These are phyloP conservation scores for Orthosia gracilis DNA, from an alignment of 2,888 invertebrate species.

Conservation along the genomic window DNA sequence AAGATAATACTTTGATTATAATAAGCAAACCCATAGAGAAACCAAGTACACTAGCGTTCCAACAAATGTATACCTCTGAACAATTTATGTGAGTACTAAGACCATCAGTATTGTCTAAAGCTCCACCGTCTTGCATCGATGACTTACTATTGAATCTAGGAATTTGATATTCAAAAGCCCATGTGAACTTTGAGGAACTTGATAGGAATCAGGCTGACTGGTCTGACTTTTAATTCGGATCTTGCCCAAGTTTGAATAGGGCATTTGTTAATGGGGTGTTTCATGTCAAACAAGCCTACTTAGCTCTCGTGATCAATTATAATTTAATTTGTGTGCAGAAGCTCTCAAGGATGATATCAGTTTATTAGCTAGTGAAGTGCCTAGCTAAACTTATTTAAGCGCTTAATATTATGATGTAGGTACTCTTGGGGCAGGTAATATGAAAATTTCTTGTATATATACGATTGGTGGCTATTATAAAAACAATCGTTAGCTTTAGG, in stretches of 20 bases:
- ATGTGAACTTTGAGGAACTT: conserved; percentile 65
- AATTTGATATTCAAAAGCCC: conserved; percentile 70
- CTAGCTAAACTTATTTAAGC: background rate
- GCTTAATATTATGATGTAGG: conserved; percentile 10
- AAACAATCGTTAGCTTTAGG: background rate
- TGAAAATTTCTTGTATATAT: background rate
- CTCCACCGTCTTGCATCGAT: conserved; percentile 52
- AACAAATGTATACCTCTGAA: conserved; percentile 11
- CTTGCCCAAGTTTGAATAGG: conserved; percentile 28
- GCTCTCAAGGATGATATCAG: conserved; percentile 14
- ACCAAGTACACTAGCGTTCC: conserved; percentile 12
- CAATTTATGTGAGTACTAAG: conserved; percentile 71
- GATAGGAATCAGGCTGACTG: conserved; percentile 52
- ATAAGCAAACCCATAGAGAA: conserved; percentile 41
- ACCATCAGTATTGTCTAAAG: conserved; percentile 74
- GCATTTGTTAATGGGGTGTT: conserved; percentile 34
- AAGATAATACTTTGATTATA: background rate
- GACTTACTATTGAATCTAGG: conserved; percentile 68
- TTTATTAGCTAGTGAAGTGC: conserved; percentile 28
- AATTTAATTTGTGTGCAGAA: conserved; percentile 29
- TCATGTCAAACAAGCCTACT: conserved; percentile 10
- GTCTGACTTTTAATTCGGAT: conserved; percentile 45
- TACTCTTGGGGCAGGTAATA: background rate
- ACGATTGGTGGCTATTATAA: background rate
- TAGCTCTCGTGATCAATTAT: conserved; percentile 27